phyloP scores from a whole-genome alignment of 2,113 vertebrate genomes.

The Crypturellus undulatus region DNA sequence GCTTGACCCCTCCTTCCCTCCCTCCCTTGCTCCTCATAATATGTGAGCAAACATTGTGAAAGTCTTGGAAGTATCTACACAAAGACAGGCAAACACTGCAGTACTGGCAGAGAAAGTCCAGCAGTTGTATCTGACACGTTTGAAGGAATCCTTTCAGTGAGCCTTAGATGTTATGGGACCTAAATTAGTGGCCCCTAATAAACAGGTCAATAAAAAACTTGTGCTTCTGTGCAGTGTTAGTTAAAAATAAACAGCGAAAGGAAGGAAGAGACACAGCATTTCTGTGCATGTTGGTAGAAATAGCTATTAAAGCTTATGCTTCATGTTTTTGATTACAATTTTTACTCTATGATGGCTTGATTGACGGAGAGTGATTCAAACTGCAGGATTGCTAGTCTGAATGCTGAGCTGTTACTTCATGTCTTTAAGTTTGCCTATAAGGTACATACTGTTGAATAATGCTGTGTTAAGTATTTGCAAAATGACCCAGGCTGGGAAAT shows the following conservation, averaged over 20 bases:
- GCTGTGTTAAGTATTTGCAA: not conserved
- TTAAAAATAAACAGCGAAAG: not conserved
- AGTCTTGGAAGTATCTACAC: not conserved
- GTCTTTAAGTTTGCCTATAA: not conserved
- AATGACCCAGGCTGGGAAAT: not conserved
- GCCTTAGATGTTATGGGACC: not conserved
- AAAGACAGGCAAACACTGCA: not conserved
- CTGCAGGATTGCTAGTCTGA: not conserved
- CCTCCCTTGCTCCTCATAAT: not conserved
- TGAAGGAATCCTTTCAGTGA: not conserved
- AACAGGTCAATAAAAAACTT: not conserved
- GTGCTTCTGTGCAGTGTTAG: not conserved
- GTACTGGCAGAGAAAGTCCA: not conserved
- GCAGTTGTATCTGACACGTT: not conserved
- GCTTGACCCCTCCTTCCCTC: not conserved
- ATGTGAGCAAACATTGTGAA: not conserved
- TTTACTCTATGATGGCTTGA: not conserved
- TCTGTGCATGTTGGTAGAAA: not conserved
- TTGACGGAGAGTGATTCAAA: not conserved
- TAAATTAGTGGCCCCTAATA: not conserved
- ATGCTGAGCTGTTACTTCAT: not conserved
- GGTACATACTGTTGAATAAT: not conserved
- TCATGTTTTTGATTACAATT: not conserved
- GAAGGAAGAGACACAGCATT: not conserved
- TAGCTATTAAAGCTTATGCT: not conserved